phyloP scores from a whole-genome alignment of 2,797 vertebrate species.

The Notolepis coatsorum region DNA sequence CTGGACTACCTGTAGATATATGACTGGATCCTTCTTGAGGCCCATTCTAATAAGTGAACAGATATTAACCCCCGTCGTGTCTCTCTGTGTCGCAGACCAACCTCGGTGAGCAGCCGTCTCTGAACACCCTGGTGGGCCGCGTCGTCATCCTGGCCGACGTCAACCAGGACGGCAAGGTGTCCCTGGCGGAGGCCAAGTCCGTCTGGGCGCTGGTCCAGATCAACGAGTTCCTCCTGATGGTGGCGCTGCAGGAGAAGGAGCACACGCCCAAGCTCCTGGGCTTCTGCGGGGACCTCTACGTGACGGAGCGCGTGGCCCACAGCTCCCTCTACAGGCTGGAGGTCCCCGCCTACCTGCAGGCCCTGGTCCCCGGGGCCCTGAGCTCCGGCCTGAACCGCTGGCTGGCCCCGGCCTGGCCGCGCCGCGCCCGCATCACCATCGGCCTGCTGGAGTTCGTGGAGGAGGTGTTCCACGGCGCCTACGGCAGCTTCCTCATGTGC shows the following conservation, averaged over 20 bases:
- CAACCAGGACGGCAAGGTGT: slow-evolving; percentile 90
- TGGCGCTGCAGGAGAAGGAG: slow-evolving; percentile 92
- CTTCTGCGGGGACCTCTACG: slow-evolving; percentile 93
- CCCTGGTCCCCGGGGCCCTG: slow-evolving; percentile 84
- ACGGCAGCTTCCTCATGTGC: slow-evolving; percentile 95
- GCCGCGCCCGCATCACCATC: slow-evolving; percentile 91
- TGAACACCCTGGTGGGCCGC: slow-evolving; percentile 84
- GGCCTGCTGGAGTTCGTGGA: slow-evolving; percentile 98
- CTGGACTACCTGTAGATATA: too few species aligned
- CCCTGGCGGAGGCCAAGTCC: slow-evolving; percentile 95
- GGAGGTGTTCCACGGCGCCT: slow-evolving; percentile 95
- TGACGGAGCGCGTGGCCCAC: slow-evolving; percentile 89
- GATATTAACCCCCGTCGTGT: background rate
- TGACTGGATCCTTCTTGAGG: too few species aligned
- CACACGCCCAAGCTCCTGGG: slow-evolving; percentile 92
- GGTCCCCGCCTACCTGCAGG: slow-evolving; percentile 85
- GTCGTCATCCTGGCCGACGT: slow-evolving; percentile 92
- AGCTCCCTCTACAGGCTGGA: slow-evolving; percentile 86
- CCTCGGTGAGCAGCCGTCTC: slow-evolving; percentile 91
- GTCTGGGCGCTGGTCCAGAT: slow-evolving; percentile 96
- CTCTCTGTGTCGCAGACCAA: slow-evolving; percentile 80
- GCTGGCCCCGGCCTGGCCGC: slow-evolving; percentile 94
- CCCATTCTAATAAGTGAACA: too few species aligned
- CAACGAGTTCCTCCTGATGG: slow-evolving; percentile 93
- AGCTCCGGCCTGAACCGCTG: slow-evolving; percentile 89